Evolutionary conservation across 2,888 invertebrate species (phyloP), one percentile per base, ranked within the genome.

Genomic region (Oscheius sp.): DNA sequence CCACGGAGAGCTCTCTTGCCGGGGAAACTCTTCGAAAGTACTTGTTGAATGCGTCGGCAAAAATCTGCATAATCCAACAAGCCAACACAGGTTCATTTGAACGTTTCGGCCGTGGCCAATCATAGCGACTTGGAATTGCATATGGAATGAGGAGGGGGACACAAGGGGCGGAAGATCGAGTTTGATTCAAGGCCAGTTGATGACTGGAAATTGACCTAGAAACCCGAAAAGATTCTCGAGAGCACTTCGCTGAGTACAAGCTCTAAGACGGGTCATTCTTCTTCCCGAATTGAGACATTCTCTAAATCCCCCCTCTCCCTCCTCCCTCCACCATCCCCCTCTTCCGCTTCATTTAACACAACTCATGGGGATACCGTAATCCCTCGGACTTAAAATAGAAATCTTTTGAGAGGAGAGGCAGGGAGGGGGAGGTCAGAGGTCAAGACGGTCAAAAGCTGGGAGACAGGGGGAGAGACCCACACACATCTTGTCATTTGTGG

Each of bases 71-170:
- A 61, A 61, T 61, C 55, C 34, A 17, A n/a, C 20, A 20, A 42
- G 31, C 34, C 33, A 33, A 33, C 61, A 61, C 61, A 61, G 61
- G 61, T 61, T 61, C 61, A 61, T 61, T 61, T 61, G 61, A 61
- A 61, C 61, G 27, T 61, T 61, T 61, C 61, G 42, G 27, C 17
- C 6, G 50, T 15, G 50, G 20, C 17, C 50, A 52, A 52, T 52
- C 50, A 52, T n/a, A 27, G n/a, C 17, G 17, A 20, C 1, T 48
- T n/a, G 48, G 25, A 25, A 27, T 39, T 61, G 61, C 25, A 61
- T 61, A 39, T 39, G 61, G 61, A 61, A 61, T 57, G 61, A 61
- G 55, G 34, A 45, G 45, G n/a, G 29, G 25, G 39, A 34, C n/a
- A n/a, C 37, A 29, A 6, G 52, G 8, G 52, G 52, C 25, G 29